Conservation (phyloP, 1,140 invertebrate species). For the Copidosoma floridanum region DNA sequence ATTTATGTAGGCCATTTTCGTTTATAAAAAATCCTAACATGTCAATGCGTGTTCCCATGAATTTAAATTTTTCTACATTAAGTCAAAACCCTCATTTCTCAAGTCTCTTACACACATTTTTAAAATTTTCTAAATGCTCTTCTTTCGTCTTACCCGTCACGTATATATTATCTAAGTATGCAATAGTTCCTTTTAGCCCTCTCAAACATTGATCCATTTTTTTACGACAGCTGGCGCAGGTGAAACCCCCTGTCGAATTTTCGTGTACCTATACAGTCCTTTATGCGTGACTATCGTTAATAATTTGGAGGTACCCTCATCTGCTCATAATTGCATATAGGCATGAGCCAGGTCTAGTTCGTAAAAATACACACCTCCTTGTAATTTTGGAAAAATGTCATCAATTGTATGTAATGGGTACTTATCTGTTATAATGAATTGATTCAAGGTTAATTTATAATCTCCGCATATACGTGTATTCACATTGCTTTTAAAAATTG, state of each 20-base stretch:
- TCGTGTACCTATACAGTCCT: too few relatives aligned
- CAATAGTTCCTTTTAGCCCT: constrained; percentile 17
- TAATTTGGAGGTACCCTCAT: too few relatives aligned
- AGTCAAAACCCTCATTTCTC: constrained; percentile 15
- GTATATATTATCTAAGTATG: constrained; percentile 29
- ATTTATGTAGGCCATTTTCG: constrained; percentile 32
- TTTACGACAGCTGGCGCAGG: too few relatives aligned
- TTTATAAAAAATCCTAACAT: constrained; percentile 37
- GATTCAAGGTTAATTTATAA: neutral
- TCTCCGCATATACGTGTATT: neutral
- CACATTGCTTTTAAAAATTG: neutral
- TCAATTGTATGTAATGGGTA: neutral
- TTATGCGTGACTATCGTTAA: too few relatives aligned
- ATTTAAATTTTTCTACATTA: constrained; percentile 27
- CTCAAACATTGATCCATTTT: constrained; percentile 28
- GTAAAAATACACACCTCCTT: neutral
- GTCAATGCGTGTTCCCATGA: constrained; percentile 17
- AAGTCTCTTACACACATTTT: constrained; percentile 17
- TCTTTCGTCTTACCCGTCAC: constrained; percentile 13
- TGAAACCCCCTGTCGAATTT: too few relatives aligned
- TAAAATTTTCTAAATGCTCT: constrained; percentile 18
- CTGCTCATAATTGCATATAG: neutral
- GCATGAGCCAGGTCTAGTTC: neutral
- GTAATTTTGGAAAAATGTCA: neutral
- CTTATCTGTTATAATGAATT: neutral